phyloP scores from a whole-genome alignment of 1,140 invertebrate species.

The Drosophila funebris region DNA sequence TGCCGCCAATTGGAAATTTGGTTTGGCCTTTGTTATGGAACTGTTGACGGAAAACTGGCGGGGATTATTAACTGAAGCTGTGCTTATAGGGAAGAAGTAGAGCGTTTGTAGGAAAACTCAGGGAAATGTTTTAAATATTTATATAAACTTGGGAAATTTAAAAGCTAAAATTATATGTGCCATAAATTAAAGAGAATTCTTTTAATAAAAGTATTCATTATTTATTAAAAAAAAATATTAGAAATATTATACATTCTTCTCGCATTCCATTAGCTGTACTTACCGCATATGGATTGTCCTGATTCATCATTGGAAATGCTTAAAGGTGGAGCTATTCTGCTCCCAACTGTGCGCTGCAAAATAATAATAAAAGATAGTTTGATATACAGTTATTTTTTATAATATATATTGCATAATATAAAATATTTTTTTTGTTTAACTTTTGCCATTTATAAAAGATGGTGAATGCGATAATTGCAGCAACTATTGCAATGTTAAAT shows the following conservation, averaged over 20 bases:
- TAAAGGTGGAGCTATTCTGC: conserved; percentile 1
- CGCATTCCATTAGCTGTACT: conserved; percentile 29
- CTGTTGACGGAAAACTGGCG: no score
- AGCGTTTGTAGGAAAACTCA: no score
- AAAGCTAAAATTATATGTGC: no score
- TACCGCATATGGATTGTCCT: conserved; percentile 83
- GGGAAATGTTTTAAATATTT: not conserved
- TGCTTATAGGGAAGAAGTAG: no score
- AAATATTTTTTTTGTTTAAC: no score
- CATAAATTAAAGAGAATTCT: not conserved
- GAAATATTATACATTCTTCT: no score
- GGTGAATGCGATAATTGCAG: conserved; percentile 39
- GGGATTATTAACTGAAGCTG: no score
- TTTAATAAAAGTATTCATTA: not conserved
- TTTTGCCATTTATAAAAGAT: conserved; percentile 18
- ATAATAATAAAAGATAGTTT: conserved; percentile 22
- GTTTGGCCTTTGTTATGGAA: no score
- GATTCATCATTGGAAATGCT: conserved; percentile 71
- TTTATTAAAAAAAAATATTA: no score
- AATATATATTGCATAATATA: no score
- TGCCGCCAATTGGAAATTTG: not conserved
- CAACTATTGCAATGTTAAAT: conserved; percentile 46
- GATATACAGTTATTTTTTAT: conserved; percentile 6
- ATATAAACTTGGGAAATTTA: no score
- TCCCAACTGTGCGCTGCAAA: conserved; percentile 32